phyloP scores from a whole-genome alignment of 2,888 invertebrate species.

The Metacarcinus magister region DNA sequence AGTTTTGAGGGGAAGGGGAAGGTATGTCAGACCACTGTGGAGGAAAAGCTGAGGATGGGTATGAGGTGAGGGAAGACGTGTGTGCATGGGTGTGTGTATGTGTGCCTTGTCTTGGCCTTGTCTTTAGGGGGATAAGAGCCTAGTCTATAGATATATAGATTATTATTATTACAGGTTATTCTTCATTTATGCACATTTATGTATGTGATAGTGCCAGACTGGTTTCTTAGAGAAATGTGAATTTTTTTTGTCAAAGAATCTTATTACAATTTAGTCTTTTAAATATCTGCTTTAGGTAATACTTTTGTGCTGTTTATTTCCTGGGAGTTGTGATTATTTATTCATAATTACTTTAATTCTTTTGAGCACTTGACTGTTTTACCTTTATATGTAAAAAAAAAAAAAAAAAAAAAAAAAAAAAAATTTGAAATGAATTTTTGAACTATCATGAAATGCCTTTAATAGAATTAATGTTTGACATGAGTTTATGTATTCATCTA shows the following conservation, averaged over 20 bases:
- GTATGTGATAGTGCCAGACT: background rate
- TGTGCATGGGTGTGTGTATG: background rate
- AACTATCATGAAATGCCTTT: background rate
- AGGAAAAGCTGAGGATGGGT: too few species aligned
- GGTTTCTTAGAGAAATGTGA: background rate
- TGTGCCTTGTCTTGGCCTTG: background rate
- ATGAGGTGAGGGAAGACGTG: too few species aligned
- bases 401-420: background rate
- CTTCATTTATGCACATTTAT: background rate
- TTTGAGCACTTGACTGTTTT: background rate
- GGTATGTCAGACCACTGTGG: too few species aligned
- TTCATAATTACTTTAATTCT: background rate
- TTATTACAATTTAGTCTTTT: background rate
- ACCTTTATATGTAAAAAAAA: background rate
- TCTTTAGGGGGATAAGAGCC: background rate
- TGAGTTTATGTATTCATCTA: conserved; percentile 3
- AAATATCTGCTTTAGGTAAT: background rate
- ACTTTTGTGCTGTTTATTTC: background rate
- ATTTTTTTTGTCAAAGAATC: background rate
- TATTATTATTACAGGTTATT: background rate
- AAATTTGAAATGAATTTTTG: background rate
- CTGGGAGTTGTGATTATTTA: background rate
- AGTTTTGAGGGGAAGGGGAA: too few species aligned
- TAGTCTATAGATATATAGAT: background rate
- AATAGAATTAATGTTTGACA: background rate